phyloP scores from a whole-genome alignment of 2,888 invertebrate species.

The Pycnomerus fuliginosus region DNA sequence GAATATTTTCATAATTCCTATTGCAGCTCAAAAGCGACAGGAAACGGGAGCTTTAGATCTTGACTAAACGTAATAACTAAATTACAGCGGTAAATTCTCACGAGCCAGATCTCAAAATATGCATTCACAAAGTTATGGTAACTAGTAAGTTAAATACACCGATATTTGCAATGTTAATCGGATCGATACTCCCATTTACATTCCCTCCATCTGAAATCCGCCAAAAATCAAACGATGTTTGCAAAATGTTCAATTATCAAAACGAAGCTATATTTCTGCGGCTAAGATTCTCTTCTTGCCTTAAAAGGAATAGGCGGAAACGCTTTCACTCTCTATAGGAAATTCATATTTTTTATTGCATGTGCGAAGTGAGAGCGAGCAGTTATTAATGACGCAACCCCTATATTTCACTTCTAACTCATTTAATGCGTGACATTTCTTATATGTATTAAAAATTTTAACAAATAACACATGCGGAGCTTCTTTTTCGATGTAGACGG shows the following conservation, averaged over 20 bases:
- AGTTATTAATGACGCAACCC: conserved; percentile 4
- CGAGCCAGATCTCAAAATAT: conserved; percentile 20
- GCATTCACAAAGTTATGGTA: conserved; percentile 27
- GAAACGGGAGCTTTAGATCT: conserved; percentile 16
- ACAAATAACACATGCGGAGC: conserved; percentile 30
- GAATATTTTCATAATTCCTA: conserved; percentile 19
- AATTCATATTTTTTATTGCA: too few species aligned
- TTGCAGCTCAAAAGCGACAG: conserved; percentile 18
- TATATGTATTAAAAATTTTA: conserved; percentile 23
- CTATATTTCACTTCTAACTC: conserved; percentile 21
- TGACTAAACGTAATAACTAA: conserved; percentile 21
- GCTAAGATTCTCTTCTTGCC: too few species aligned
- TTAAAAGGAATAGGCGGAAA: too few species aligned
- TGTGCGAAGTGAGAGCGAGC: neutral
- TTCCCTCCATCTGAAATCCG: too few species aligned
- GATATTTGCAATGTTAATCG: conserved; percentile 31
- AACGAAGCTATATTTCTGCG: too few species aligned
- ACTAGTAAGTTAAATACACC: conserved; percentile 32
- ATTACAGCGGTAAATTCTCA: conserved; percentile 21
- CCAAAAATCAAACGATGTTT: too few species aligned
- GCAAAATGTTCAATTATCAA: too few species aligned
- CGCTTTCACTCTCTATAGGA: too few species aligned
- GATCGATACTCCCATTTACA: too few species aligned
- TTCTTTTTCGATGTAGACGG: conserved; percentile 30
- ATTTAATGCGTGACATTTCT: conserved; percentile 31